These are phyloP conservation scores for Scarus forsteni DNA, from an alignment of 2,797 vertebrate species.

Conservation along the genomic window DNA sequence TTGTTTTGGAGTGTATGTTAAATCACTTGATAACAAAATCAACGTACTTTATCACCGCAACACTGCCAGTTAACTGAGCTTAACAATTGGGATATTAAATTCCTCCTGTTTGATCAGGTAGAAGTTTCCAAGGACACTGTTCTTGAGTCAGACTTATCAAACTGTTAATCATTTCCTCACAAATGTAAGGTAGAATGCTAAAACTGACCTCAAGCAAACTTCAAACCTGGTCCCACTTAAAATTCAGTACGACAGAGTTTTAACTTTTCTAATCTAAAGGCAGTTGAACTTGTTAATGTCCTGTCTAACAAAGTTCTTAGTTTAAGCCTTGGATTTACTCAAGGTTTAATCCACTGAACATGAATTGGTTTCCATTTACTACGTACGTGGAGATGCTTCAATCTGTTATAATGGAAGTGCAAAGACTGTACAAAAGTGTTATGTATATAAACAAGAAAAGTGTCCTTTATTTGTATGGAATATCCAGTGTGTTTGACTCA, in stretches of 20 bases:
- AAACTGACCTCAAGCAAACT: slow-evolving; percentile 20
- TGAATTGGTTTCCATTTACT: slow-evolving; percentile 64
- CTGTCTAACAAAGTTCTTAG: slow-evolving; percentile 62
- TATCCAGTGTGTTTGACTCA: slow-evolving; percentile 81
- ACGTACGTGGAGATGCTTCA: slow-evolving; percentile 64
- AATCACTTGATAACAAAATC: slow-evolving; percentile 65
- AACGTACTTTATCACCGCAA: slow-evolving; percentile 42
- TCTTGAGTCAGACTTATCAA: slow-evolving; percentile 33
- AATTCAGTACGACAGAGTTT: slow-evolving; percentile 35
- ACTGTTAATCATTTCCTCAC: slow-evolving; percentile 7
- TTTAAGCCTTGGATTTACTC: slow-evolving; percentile 66
- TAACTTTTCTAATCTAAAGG: slow-evolving; percentile 35
- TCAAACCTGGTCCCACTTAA: slow-evolving; percentile 24
- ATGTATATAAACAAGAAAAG: slow-evolving; percentile 85
- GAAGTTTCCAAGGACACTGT: slow-evolving; percentile 25
- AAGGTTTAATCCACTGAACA: slow-evolving; percentile 74
- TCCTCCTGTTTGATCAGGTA: slow-evolving; percentile 27
- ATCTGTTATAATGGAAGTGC: slow-evolving; percentile 73
- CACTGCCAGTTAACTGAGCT: slow-evolving; percentile 50
- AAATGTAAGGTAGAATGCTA: slow-evolving; percentile 3
- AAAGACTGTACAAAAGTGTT: slow-evolving; percentile 86
- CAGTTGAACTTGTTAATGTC: slow-evolving; percentile 56
- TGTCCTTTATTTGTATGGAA: slow-evolving; percentile 85
- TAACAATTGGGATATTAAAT: slow-evolving; percentile 47
- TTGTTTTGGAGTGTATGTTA: slow-evolving; percentile 55